phyloP scores from a whole-genome alignment of 1,140 invertebrate species.

The Littorina saxatilis region DNA sequence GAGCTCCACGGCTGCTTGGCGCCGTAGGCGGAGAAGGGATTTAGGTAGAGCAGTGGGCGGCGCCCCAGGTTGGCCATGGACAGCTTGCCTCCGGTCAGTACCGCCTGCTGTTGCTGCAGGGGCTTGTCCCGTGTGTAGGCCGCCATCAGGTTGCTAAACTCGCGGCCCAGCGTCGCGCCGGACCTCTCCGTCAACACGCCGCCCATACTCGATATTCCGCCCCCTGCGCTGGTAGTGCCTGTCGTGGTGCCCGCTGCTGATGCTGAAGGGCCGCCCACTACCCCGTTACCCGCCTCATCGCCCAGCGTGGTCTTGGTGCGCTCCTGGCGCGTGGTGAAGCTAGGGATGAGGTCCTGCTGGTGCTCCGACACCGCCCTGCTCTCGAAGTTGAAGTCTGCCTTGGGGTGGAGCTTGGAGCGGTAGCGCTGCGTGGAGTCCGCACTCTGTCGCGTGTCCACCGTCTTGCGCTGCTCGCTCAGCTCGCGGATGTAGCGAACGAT shows the following conservation, averaged over 20 bases:
- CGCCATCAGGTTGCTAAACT: conserved; percentile 27
- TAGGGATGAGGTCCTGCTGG: conserved; percentile 41
- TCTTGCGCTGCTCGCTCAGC: conserved; percentile 33
- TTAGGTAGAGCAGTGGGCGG: conserved; percentile 31
- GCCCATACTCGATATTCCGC: not conserved
- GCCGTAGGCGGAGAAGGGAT: conserved; percentile 37
- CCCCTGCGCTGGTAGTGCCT: not conserved
- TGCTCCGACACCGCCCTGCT: conserved; percentile 3
- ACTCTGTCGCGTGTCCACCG: conserved; percentile 26
- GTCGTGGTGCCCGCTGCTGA: not conserved
- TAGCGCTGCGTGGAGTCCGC: conserved; percentile 16
- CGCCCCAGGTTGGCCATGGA: conserved; percentile 30
- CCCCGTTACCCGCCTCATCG: not conserved
- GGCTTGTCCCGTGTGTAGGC: conserved; percentile 30
- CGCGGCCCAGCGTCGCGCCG: not conserved
- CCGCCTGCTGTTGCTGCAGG: conserved; percentile 21
- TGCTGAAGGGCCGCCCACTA: conserved; percentile 2
- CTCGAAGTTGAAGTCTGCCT: conserved; percentile 38
- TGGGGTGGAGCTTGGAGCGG: conserved; percentile 38
- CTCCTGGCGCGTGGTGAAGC: conserved; percentile 42
- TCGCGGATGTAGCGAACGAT: conserved; percentile 33
- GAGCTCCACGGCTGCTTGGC: not conserved
- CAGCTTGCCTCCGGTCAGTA: conserved; percentile 23
- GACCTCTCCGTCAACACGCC: not conserved
- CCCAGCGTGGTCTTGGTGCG: conserved; percentile 35